Base-by-base conservation (phyloP, 2,113 vertebrate species). In the Otolemur garnettii region DNA sequence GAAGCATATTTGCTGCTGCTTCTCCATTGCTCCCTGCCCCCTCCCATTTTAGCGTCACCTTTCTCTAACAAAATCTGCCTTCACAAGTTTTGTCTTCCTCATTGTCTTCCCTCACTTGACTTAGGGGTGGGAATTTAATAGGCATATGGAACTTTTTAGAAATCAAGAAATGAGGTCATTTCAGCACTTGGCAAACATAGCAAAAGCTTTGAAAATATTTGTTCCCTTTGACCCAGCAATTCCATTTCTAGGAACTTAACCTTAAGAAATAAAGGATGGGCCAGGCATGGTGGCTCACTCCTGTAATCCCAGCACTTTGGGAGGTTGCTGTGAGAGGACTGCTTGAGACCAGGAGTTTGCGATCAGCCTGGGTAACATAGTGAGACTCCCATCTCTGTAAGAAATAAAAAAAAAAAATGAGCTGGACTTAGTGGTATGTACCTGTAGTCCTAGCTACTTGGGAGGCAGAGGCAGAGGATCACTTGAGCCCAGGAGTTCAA, bases 171-270 rank as follows among this genome's bases (percentile, higher is more conserved):
- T 77, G 69, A 96, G 57, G 57, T 93, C 77, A 59, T 85, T 91
- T 95, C 62, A 78, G 86, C n/a, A 66, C n/a, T 83, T 95, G 87
- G 75, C 35, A 64, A 87, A 83, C 60, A 62, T 64, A 91, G 68
- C 83, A 79, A 74, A 93, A 80, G 15, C 64, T 96, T 91, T 62
- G 88, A 93, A 94, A 72, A 77, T 59, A 69, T 66, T 82, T 94
- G 59, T 79, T 59, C 79, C 69, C 53, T 91, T 94, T 86, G 89
- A 82, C 64, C 38, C 30, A 55, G 22, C 7, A 86, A 21, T 95
- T 94, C 72, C 45, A 68, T 91, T 97, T 96, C 87, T 96, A 77
- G 75, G 82, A 95, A 87, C n/a, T 90, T 90, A 77, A 75, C 93
- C 13, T 85, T 88, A 81, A 78, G 84, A 86, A 84, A 68, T 78